Percentiles rank a stretch among this genome's conserved stretches.
Evolutionary conservation across 2,888 invertebrate genomes (phyloP).

Genomic region (Autographa gamma): DNA sequence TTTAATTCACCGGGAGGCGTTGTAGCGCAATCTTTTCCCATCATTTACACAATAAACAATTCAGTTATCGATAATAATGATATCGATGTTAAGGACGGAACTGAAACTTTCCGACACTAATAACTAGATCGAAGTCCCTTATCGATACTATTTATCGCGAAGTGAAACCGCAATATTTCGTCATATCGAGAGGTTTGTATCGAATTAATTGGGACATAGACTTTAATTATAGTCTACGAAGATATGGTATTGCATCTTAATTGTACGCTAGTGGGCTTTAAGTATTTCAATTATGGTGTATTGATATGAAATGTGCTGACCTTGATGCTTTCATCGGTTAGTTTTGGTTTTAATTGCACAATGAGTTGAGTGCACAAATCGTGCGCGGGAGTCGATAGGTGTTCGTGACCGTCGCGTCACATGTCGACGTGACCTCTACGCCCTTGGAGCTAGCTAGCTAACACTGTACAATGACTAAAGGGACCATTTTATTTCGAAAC

Average conservation of each 20-base stretch:
- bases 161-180: constrained; percentile 75
- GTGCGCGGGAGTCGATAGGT: constrained; percentile 73
- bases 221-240: constrained; percentile 71
- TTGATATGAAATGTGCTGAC: constrained; percentile 62
- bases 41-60: constrained; percentile 56
- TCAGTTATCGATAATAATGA: constrained; percentile 58
- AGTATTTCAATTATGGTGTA: constrained; percentile 57
- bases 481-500: constrained; percentile 56
- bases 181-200: constrained; percentile 68
- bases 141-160: constrained; percentile 77
- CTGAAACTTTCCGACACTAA: constrained; percentile 60
- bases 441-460: constrained; percentile 69
- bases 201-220: constrained; percentile 78
- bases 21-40: constrained; percentile 50
- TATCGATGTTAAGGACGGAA: constrained; percentile 60
- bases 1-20: constrained; percentile 55
- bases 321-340: constrained; percentile 65
- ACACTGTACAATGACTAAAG: constrained; percentile 49
- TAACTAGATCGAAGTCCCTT: constrained; percentile 68
- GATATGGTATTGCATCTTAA: constrained; percentile 57
- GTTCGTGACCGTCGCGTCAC: constrained; percentile 77
- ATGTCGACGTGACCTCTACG: constrained; percentile 77
- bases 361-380: constrained; percentile 66
- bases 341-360: constrained; percentile 71
- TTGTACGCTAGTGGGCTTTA: constrained; percentile 55